phyloP scores from a whole-genome alignment of 2,113 vertebrate genomes.

The Colius striatus region DNA sequence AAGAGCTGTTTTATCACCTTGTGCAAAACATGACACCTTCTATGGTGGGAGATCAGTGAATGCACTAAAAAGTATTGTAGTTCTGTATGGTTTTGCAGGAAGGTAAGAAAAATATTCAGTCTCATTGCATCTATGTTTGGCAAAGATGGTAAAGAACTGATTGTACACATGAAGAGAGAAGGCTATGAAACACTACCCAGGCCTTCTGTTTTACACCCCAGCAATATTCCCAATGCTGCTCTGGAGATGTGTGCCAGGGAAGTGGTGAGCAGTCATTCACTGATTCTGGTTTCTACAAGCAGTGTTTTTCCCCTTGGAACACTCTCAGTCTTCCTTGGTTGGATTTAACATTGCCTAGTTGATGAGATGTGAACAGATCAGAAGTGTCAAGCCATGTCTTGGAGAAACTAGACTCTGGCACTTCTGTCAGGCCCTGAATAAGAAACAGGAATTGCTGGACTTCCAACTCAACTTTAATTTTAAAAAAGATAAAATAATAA shows the following conservation, averaged over 20 bases:
- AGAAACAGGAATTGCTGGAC: neutral
- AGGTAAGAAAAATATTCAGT: neutral
- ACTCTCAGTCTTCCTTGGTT: neutral
- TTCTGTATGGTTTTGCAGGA: neutral
- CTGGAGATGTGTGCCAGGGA: neutral
- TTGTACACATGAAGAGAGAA: neutral
- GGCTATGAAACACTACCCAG: neutral
- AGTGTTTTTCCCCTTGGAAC: neutral
- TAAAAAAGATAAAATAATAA: neutral
- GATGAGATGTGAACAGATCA: conserved; percentile 5
- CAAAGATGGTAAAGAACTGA: neutral
- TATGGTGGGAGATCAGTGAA: neutral
- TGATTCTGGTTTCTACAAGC: neutral
- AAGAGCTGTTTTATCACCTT: neutral
- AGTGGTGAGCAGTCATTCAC: neutral
- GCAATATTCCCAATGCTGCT: neutral
- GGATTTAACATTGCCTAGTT: neutral
- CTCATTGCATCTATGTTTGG: neutral
- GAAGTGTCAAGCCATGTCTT: conserved; percentile 18
- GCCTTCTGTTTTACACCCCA: neutral
- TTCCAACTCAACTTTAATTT: neutral
- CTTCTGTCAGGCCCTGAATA: neutral
- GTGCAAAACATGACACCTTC: neutral
- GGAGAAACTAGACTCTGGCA: neutral
- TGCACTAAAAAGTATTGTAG: neutral